Conservation (phyloP, 2,888 invertebrate genomes). For the Hanleya hanleyi region DNA sequence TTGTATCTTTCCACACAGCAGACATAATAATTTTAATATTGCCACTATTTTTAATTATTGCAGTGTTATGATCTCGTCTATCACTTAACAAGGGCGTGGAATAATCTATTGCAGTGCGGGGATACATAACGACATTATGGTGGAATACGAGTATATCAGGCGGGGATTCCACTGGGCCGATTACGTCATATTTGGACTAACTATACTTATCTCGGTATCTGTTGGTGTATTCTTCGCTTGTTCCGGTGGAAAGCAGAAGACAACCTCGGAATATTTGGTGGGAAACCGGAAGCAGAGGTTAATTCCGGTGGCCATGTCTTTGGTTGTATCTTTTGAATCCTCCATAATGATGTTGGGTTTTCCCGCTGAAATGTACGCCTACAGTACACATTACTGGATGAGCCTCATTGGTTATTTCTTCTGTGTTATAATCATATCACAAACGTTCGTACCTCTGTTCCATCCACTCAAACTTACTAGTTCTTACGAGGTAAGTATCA, state of each 20-base stretch:
- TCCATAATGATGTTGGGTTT: conserved; percentile 4
- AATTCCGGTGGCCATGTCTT: background rate
- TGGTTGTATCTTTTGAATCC: conserved; percentile 9
- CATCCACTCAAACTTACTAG: background rate
- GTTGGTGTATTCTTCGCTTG: conserved; percentile 5
- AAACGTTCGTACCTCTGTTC: conserved; percentile 2
- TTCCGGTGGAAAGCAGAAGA: conserved; percentile 4
- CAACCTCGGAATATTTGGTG: background rate
- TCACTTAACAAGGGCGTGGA: no score
- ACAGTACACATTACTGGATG: background rate
- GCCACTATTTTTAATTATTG: no score
- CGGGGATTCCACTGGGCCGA: conserved; percentile 3
- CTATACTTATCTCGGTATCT: background rate
- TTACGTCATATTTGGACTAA: background rate
- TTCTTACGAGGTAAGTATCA: conserved; percentile 3
- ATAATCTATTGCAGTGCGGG: no score
- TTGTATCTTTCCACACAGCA: no score
- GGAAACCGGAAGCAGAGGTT: background rate
- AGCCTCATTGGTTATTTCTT: background rate
- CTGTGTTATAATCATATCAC: background rate
- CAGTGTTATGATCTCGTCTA: no score
- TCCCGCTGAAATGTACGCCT: conserved; percentile 6
- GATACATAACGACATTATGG: no score
- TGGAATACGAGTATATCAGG: background rate
- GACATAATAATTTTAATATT: no score